phyloP scores from a whole-genome alignment of 2,797 vertebrate genomes.

The Macropodus opercularis region DNA sequence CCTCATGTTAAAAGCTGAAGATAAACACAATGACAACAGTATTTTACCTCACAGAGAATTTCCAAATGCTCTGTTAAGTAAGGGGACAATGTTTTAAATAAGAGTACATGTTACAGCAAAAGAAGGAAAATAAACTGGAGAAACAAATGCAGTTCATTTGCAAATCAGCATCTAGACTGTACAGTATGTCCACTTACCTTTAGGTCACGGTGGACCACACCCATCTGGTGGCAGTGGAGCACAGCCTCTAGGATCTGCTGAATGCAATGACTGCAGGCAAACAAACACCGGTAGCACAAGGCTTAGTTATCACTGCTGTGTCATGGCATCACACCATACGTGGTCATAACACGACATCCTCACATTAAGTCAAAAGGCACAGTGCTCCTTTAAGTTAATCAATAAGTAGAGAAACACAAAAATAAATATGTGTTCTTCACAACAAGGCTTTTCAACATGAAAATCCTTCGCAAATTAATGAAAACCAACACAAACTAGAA shows the following conservation, averaged over 20 bases:
- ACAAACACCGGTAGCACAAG: slow-evolving; percentile 89
- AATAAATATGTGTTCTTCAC: neutral
- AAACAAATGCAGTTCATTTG: too few relatives aligned
- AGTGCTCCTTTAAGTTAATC: slow-evolving; percentile 25
- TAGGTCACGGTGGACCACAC: slow-evolving; percentile 96
- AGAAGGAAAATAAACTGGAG: too few relatives aligned
- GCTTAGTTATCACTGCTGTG: slow-evolving; percentile 92
- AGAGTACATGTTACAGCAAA: too few relatives aligned
- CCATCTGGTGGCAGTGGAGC: slow-evolving; percentile 99
- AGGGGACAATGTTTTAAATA: neutral
- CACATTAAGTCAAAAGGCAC: too few relatives aligned
- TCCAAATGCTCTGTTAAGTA: too few relatives aligned
- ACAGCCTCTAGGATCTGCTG: slow-evolving; percentile 99
- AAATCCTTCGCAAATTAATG: slow-evolving; percentile 1
- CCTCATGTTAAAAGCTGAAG: too few relatives aligned
- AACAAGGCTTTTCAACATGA: neutral
- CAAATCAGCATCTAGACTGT: too few relatives aligned
- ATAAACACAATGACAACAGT: neutral
- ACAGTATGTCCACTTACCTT: slow-evolving; percentile 88
- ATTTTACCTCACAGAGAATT: too few relatives aligned
- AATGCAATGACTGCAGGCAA: slow-evolving; percentile 99
- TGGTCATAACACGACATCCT: too few relatives aligned
- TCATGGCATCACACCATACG: too few relatives aligned
- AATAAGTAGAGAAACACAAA: slow-evolving; percentile 8
- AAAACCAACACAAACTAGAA: slow-evolving; percentile 46